Evolutionary conservation across 2,797 vertebrate genomes (phyloP).

Genomic region (Chromis chromis): DNA sequence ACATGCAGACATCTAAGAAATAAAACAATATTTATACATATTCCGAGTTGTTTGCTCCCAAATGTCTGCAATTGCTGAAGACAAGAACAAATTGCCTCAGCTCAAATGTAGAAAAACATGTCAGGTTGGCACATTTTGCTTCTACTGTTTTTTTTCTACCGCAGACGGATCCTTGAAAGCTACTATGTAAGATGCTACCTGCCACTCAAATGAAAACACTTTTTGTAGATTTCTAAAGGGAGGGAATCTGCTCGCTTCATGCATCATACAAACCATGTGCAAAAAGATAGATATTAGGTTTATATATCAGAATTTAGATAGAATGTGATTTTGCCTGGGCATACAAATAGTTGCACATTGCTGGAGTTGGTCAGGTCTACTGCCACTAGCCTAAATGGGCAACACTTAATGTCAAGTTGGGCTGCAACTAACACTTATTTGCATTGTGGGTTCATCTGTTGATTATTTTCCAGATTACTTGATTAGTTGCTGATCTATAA

Average conservation of each 20-base stretch:
- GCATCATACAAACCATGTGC: not conserved
- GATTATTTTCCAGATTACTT: too few relatives aligned
- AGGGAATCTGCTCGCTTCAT: not conserved
- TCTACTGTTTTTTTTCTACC: conserved; percentile 5
- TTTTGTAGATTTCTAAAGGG: conserved; percentile 23
- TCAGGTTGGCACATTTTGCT: conserved; percentile 14
- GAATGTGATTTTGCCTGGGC: not conserved
- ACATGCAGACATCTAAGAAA: not conserved
- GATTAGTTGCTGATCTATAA: too few relatives aligned
- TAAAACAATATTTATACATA: not conserved
- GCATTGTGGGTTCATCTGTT: too few relatives aligned
- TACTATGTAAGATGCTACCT: conserved; percentile 13
- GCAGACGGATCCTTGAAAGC: conserved; percentile 26
- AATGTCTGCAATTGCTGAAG: conserved; percentile 27
- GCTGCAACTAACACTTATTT: too few relatives aligned
- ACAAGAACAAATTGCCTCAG: conserved; percentile 27
- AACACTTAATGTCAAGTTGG: not conserved
- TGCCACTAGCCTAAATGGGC: not conserved
- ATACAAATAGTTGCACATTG: conserved; percentile 1
- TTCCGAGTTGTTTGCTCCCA: conserved; percentile 17
- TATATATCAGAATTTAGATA: not conserved
- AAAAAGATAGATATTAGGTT: conserved; percentile 9
- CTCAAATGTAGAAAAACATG: conserved; percentile 25
- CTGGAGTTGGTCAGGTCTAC: not conserved
- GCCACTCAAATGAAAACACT: conserved; percentile 18